Evolutionary conservation across 37 sponge, comb jelly and placozoan genomes (phyloP), one percentile per base, ranked within the genome.

Genomic region (Chondrosia reniformis): DNA sequence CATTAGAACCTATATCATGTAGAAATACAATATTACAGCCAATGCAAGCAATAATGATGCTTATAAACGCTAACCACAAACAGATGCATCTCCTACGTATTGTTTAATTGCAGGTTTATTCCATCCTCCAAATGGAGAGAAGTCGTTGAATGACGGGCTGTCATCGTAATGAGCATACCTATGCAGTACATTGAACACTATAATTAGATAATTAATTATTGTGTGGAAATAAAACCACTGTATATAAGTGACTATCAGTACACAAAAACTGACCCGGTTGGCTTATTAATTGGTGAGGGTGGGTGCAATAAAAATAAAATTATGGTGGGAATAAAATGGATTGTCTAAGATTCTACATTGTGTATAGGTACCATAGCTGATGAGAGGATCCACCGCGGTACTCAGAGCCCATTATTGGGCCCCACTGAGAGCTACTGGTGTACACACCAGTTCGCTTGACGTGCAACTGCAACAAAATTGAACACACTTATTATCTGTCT

Each of bases 361-460:
- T n/a, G n/a, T n/a, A n/a, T n/a, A n/a, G n/a, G n/a, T n/a, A 93
- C 94, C 94, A 94, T 12, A 94, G 83, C 43, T 79, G 89, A 21
- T 76, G 80, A 0, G 77, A 30, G 37, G 64, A 72, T 1, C 94
- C 91, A 59, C 86, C 90, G 33, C 83, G 84, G 66, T 86, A 89
- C 31, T 64, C 58, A 41, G 33, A 13, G 9, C 94, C 94, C 90
- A 94, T 89, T 4, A 94, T 94, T 13, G 45, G 13, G 46, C 71
- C 55, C 94, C 94, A 94, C 84, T 94, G 94, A 7, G 63, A 89
- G 36, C 83, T 63, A 77, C 90, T 89, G 43, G 90, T 76, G 62
- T 94, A 94, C 79, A 94, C 91, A 37, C 94, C 94, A 63, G 84
- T 83, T 25, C 44, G 55, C 78, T 87, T 89, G 38, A n/a, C n/a